Evolutionary conservation across 2,113 vertebrate genomes (phyloP).

Genomic region (Dermatemys mawii): DNA sequence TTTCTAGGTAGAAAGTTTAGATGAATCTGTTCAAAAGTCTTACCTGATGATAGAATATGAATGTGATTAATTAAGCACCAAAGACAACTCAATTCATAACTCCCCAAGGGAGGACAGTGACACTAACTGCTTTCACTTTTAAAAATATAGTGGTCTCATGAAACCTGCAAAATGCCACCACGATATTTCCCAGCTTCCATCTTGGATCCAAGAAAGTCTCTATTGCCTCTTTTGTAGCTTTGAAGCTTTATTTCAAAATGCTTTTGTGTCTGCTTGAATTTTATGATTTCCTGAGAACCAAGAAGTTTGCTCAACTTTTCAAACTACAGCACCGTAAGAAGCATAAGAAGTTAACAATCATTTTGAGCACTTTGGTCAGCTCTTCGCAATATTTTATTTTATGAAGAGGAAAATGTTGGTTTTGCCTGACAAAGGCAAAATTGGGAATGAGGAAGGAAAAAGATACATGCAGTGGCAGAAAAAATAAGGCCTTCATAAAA

Average conservation of each 20-base stretch:
- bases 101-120: background rate
- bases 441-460: background rate
- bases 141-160: background rate
- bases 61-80: background rate
- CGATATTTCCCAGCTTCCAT: background rate
- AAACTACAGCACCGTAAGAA: background rate
- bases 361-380: background rate
- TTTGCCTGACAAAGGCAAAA: background rate
- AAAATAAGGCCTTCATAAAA: background rate
- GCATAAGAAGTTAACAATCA: background rate
- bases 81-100: background rate
- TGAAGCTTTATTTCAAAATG: background rate
- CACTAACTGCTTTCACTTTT: background rate
- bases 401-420: accelerated
- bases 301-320: background rate
- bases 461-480: background rate
- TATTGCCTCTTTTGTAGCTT: background rate
- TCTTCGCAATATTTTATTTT: background rate
- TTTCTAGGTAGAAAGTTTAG: background rate
- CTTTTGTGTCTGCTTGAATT: background rate
- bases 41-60: background rate
- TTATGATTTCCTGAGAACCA: background rate
- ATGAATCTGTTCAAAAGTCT: background rate
- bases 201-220: background rate
- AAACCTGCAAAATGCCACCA: background rate